phyloP scores from a whole-genome alignment of 2,888 invertebrate genomes.

The Thera obeliscata region DNA sequence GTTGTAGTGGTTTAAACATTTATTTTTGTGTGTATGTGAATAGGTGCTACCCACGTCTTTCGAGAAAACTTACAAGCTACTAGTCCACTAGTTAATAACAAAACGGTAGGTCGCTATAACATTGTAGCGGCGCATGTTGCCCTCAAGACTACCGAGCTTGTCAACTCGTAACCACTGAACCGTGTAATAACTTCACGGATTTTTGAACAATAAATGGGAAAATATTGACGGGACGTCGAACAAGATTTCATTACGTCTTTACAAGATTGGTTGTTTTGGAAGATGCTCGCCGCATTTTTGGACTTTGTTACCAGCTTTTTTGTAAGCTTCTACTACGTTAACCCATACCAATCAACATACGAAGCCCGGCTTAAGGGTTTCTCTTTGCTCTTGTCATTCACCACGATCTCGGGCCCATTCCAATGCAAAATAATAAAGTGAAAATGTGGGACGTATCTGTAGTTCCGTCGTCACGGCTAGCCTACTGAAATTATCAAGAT shows the following conservation, averaged over 20 bases:
- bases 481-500: no score
- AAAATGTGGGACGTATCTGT: no score
- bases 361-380: no score
- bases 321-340: background rate
- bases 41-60: background rate
- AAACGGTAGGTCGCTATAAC: constrained; percentile 27
- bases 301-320: background rate
- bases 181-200: constrained; percentile 42
- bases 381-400: no score
- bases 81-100: constrained; percentile 21
- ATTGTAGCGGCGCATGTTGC: constrained; percentile 29
- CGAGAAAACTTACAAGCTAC: constrained; percentile 2
- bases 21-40: background rate
- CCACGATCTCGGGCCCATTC: no score
- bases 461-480: no score
- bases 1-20: background rate
- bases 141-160: constrained; percentile 34
- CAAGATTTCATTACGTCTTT: constrained; percentile 11
- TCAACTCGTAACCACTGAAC: constrained; percentile 39
- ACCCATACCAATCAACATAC: no score
- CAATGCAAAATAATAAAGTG: no score
- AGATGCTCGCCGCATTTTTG: background rate
- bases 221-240: constrained; percentile 35
- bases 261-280: constrained; percentile 3
- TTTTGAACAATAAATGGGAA: constrained; percentile 42